These are phyloP conservation scores for Melanitta fusca DNA, from an alignment of 2,797 vertebrate genomes.

Conservation along the genomic window DNA sequence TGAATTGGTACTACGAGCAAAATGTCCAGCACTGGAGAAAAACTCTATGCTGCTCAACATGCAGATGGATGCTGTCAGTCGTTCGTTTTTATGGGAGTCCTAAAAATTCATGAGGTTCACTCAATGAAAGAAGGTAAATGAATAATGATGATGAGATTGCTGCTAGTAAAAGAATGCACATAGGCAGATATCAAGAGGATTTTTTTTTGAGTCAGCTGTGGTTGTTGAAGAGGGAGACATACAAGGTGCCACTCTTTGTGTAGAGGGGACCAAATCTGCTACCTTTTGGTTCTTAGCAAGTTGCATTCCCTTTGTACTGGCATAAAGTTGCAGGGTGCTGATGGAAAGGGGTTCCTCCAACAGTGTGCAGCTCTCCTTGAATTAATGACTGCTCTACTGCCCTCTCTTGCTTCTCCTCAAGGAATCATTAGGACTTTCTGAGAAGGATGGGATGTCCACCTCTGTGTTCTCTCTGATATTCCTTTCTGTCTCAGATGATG, in stretches of 20 bases:
- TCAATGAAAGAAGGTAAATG: not conserved
- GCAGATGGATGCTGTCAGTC: not conserved
- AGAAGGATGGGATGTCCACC: not conserved
- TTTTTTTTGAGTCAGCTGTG: not conserved
- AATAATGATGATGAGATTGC: not conserved
- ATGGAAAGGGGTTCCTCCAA: not conserved
- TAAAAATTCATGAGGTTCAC: not conserved
- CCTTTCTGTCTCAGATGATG: not conserved
- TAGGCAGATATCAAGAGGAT: rapidly evolving
- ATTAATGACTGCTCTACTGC: not conserved
- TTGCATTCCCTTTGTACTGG: not conserved
- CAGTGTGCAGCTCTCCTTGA: not conserved
- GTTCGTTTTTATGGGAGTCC: not conserved
- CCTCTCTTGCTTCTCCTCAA: not conserved
- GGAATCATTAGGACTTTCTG: not conserved
- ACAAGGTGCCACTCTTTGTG: not conserved
- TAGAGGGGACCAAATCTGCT: not conserved
- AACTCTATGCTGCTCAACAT: not conserved
- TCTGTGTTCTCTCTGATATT: not conserved
- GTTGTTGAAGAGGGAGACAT: not conserved
- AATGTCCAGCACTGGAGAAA: not conserved
- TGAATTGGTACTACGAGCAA: not conserved
- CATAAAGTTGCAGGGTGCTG: not conserved
- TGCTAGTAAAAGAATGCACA: not conserved
- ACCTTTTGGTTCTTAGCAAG: not conserved